phyloP scores from a whole-genome alignment of 2,113 vertebrate species.

The Ariopsis seemanni region DNA sequence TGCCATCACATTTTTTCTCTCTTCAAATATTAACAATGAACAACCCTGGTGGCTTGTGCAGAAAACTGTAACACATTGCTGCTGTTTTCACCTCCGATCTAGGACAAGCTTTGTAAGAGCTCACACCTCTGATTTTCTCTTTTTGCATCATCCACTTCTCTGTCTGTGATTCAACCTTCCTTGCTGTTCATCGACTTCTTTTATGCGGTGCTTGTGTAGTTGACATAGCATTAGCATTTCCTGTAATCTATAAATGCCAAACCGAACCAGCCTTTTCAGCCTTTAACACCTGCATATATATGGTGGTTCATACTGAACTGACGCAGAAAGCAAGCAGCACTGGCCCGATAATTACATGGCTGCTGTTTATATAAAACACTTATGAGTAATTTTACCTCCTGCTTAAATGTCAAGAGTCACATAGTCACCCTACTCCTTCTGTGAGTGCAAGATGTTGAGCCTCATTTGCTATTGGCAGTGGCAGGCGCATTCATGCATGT shows the following conservation, averaged over 20 bases:
- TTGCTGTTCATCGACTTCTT: slow-evolving; percentile 24
- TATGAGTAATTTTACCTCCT: slow-evolving; percentile 51
- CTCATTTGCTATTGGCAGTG: slow-evolving; percentile 13
- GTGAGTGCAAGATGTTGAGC: slow-evolving; percentile 11
- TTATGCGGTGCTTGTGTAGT: slow-evolving; percentile 22
- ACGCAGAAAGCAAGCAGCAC: slow-evolving; percentile 28
- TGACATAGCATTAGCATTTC: slow-evolving; percentile 23
- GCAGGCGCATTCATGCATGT: slow-evolving; percentile 38
- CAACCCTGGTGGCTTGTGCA: not conserved
- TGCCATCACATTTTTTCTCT: slow-evolving; percentile 4
- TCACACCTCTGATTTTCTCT: slow-evolving; percentile 26
- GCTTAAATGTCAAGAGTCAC: slow-evolving; percentile 30
- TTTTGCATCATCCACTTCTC: slow-evolving; percentile 20
- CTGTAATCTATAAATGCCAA: slow-evolving; percentile 40
- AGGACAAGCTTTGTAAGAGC: slow-evolving; percentile 11
- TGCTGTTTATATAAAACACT: slow-evolving; percentile 55
- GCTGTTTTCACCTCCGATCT: slow-evolving; percentile 3
- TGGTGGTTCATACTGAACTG: slow-evolving; percentile 13
- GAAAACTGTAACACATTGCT: not conserved
- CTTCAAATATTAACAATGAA: slow-evolving; percentile 13
- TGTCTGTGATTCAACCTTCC: slow-evolving; percentile 20
- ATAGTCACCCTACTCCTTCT: slow-evolving; percentile 1
- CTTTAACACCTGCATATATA: slow-evolving; percentile 12
- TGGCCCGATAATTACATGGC: slow-evolving; percentile 38
- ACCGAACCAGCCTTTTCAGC: slow-evolving; percentile 34